phyloP scores from a whole-genome alignment of 23 tunicate species.

The Trididemnum nubilum region DNA sequence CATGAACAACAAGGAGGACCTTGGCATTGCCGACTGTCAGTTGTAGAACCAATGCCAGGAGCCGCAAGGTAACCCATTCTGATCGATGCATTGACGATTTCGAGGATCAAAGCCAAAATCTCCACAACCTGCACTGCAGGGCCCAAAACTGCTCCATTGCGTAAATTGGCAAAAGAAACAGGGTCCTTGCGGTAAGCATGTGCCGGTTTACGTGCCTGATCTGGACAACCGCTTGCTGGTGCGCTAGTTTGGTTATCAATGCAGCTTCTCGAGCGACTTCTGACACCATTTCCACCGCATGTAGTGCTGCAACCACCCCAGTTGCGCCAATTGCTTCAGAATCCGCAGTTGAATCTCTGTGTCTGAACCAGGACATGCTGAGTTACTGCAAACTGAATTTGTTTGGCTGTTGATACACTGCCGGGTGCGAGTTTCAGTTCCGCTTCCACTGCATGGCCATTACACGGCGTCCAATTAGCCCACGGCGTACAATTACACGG shows the following conservation, averaged over 20 bases:
- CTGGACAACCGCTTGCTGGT: neutral
- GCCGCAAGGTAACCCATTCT: neutral
- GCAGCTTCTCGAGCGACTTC: neutral
- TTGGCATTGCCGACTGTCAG: neutral
- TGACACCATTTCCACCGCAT: neutral
- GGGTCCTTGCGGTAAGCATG: neutral
- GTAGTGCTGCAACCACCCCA: neutral
- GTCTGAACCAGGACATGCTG: too few species aligned
- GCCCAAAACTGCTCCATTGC: slow-evolving; percentile 1
- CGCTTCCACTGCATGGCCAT: too few species aligned
- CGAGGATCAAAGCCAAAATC: neutral
- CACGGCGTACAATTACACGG: too few species aligned
- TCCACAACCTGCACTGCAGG: slow-evolving; percentile 17
- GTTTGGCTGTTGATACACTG: too few species aligned
- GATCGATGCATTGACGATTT: neutral
- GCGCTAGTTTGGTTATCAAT: neutral
- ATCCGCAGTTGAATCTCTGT: neutral
- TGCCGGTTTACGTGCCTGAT: neutral
- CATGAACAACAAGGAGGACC: neutral
- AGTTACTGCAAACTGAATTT: too few species aligned
- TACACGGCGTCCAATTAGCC: too few species aligned
- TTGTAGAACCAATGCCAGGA: neutral
- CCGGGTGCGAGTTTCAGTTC: too few species aligned
- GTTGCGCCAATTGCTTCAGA: too few species aligned
- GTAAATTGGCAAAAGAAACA: neutral